phyloP scores from a whole-genome alignment of 2,113 vertebrate genomes.

The Amblyopsis rosae region DNA sequence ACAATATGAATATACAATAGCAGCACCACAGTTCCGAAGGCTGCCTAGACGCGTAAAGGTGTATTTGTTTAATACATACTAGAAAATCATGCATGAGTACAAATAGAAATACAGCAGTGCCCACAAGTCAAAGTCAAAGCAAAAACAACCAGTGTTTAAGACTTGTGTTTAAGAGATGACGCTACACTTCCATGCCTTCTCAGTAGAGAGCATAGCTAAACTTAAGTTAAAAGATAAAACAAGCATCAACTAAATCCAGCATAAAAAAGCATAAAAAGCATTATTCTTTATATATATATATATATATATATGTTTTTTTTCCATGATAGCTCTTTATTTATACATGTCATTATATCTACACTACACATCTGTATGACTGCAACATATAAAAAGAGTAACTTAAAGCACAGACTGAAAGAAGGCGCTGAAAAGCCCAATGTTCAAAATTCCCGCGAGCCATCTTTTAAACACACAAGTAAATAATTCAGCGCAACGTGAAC shows the following conservation, averaged over 20 bases:
- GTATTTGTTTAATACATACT: conserved; percentile 60
- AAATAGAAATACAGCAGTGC: conserved; percentile 10
- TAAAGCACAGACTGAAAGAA: conserved; percentile 18
- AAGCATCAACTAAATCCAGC: conserved; percentile 31
- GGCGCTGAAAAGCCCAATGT: conserved; percentile 36
- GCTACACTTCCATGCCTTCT: conserved; percentile 31
- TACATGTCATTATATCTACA: too few relatives aligned
- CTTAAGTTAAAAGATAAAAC: conserved; percentile 39
- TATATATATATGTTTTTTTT: conserved; percentile 8
- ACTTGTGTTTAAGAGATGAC: conserved; percentile 22
- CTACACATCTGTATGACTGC: neutral
- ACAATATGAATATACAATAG: conserved; percentile 17
- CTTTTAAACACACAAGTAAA: conserved; percentile 67
- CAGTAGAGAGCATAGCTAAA: conserved; percentile 33
- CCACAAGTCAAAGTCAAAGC: conserved; percentile 17
- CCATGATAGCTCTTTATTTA: conserved; percentile 46
- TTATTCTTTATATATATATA: neutral
- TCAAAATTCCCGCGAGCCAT: conserved; percentile 49
- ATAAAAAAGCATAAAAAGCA: conserved; percentile 21
- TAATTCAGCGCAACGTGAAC: conserved; percentile 68
- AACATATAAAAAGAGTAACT: conserved; percentile 15
- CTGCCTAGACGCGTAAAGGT: conserved; percentile 23
- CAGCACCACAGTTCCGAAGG: conserved; percentile 13
- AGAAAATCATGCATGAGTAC: conserved; percentile 25
- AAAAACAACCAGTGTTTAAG: conserved; percentile 28